A percentile compares a stretch with the other conserved stretches of the same genome.
phyloP scores from a whole-genome alignment of 2,113 vertebrate genomes.

The Phalacrocorax aristotelis region DNA sequence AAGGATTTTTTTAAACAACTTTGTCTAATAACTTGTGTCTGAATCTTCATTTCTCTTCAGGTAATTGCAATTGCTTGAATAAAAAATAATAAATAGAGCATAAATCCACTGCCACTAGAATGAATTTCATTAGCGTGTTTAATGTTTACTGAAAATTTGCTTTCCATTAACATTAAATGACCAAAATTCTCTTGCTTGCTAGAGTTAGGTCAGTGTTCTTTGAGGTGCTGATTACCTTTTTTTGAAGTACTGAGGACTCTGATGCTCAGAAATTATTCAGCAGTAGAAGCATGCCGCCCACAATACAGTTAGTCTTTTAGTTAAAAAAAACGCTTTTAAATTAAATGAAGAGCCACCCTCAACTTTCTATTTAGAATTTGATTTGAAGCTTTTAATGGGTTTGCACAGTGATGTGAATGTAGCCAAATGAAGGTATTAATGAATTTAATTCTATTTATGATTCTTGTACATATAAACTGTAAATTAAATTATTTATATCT shows the following conservation, averaged over 20 bases:
- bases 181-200: slow-evolving; percentile 15
- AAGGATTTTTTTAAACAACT: not conserved
- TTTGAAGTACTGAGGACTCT: not conserved
- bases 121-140: slow-evolving; percentile 39
- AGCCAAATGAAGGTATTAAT: slow-evolving; percentile 32
- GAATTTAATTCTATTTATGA: slow-evolving; percentile 47
- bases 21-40: slow-evolving; percentile 6
- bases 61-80: slow-evolving; percentile 33
- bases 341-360: slow-evolving; percentile 49
- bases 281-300: not conserved
- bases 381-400: slow-evolving; percentile 44
- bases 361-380: slow-evolving; percentile 48
- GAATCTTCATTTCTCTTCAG: not conserved
- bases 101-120: slow-evolving; percentile 13
- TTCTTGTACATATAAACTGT: not conserved
- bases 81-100: slow-evolving; percentile 30
- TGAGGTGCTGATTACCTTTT: not conserved
- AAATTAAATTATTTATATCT: slow-evolving; percentile 2
- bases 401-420: slow-evolving; percentile 35
- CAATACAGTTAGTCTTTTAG: slow-evolving; percentile 3
- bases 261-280: not conserved
- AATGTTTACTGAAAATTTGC: slow-evolving; percentile 30
- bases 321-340: not conserved
- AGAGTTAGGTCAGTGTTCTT: not conserved
- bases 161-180: slow-evolving; percentile 60